Evolutionary conservation across 2,113 vertebrate genomes (phyloP).

Genomic region (Gorilla gorilla): DNA sequence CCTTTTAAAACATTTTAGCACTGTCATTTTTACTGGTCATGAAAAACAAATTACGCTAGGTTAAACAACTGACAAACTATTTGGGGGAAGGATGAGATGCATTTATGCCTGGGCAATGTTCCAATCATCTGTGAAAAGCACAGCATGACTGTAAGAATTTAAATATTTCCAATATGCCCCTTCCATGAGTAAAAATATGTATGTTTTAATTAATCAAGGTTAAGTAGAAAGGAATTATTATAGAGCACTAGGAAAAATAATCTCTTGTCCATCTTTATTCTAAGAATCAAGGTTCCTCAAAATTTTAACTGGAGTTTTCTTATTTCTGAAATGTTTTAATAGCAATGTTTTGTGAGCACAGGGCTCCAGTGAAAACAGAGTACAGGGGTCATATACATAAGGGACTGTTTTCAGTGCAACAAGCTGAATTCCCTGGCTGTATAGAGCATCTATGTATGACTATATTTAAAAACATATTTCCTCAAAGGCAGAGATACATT

Average conservation of each 20-base stretch:
- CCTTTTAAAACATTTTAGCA: slow-evolving; percentile 19
- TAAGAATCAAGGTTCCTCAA: not conserved
- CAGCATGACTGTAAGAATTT: slow-evolving; percentile 56
- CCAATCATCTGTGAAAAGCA: slow-evolving; percentile 57
- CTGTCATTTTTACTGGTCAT: slow-evolving; percentile 23
- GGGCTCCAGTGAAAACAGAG: not conserved
- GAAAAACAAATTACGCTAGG: slow-evolving; percentile 57
- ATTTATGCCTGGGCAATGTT: slow-evolving; percentile 20
- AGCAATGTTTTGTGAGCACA: not conserved
- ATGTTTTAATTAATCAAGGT: slow-evolving; percentile 53
- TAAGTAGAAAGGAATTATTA: slow-evolving; percentile 13
- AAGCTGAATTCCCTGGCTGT: not conserved
- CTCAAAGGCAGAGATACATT: not conserved
- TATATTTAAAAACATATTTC: not conserved
- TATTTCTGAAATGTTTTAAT: not conserved
- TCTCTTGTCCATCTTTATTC: not conserved
- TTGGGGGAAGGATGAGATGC: not conserved
- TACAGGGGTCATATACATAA: not conserved
- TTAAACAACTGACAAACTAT: slow-evolving; percentile 64
- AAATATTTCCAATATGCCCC: slow-evolving; percentile 61
- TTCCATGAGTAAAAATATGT: not conserved
- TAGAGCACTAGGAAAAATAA: not conserved
- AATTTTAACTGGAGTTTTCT: not conserved
- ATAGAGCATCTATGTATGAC: not conserved
- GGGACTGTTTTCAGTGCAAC: not conserved